These are phyloP conservation scores for Hylaeus volcanicus DNA, from an alignment of 1,140 invertebrate genomes.

Conservation along the genomic window DNA sequence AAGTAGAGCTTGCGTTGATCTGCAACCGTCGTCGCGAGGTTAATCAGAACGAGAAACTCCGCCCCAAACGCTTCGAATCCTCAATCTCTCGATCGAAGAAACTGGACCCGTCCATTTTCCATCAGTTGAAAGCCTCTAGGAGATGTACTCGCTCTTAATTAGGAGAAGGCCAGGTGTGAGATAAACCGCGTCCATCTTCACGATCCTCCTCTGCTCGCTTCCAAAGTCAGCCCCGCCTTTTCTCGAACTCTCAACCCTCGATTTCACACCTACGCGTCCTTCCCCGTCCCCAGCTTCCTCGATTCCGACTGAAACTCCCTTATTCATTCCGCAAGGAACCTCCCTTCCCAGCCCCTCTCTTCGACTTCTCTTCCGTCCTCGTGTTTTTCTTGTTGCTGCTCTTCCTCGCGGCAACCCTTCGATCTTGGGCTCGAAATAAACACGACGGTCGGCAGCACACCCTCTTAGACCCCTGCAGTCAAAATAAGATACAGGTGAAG, in stretches of 20 bases:
- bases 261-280: slow-evolving; percentile 50
- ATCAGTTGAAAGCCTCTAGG: slow-evolving; percentile 1
- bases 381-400: slow-evolving; percentile 47
- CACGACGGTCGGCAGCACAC: slow-evolving; percentile 20
- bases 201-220: slow-evolving; percentile 25
- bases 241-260: slow-evolving; percentile 45
- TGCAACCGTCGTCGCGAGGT: not conserved
- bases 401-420: slow-evolving; percentile 28
- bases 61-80: not conserved
- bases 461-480: not conserved
- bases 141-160: slow-evolving; percentile 52
- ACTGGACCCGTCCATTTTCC: slow-evolving; percentile 7
- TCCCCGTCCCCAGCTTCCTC: too few species aligned
- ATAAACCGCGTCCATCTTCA: slow-evolving; percentile 56
- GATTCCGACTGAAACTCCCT: slow-evolving; percentile 41
- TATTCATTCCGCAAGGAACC: slow-evolving; percentile 55
- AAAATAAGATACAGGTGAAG: not conserved
- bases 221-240: slow-evolving; percentile 23
- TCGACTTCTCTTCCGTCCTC: not conserved
- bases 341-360: slow-evolving; percentile 18
- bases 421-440: slow-evolving; percentile 56
- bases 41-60: not conserved
- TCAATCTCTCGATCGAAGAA: slow-evolving; percentile 19
- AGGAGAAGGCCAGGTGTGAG: slow-evolving; percentile 50
- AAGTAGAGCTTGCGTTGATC: too few species aligned